A percentile compares a stretch with the other conserved stretches of the same genome.
Conservation (phyloP, 2,797 vertebrate species). For the Falco columbarius region DNA sequence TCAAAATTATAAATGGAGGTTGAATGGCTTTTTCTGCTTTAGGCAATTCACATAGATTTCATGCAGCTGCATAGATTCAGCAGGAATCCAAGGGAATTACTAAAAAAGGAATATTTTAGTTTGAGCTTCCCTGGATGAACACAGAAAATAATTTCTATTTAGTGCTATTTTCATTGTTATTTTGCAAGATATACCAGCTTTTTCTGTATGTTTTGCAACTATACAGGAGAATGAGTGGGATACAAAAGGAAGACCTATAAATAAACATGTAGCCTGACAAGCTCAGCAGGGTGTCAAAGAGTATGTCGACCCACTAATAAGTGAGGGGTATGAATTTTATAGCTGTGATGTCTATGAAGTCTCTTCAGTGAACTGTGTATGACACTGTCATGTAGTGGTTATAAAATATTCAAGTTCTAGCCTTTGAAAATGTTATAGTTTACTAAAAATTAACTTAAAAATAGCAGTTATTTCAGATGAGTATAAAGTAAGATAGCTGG, state of each 20-base stretch:
- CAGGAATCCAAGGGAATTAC: background rate
- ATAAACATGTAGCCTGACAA: slow-evolving; percentile 3
- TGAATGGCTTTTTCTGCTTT: background rate
- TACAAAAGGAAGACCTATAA: slow-evolving; percentile 9
- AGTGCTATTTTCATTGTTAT: background rate
- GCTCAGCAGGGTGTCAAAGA: background rate
- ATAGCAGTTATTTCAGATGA: background rate
- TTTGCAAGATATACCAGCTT: background rate
- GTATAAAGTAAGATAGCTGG: background rate
- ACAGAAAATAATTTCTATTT: background rate
- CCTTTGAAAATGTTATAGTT: background rate
- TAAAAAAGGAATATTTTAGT: background rate
- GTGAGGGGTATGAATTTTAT: background rate
- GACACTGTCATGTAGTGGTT: background rate
- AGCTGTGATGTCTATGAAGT: background rate
- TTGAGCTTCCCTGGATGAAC: background rate
- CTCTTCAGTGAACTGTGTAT: background rate
- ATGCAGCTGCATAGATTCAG: background rate
- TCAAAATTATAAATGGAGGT: background rate
- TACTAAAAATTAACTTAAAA: background rate
- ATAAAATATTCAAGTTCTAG: slow-evolving; percentile 13
- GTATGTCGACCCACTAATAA: background rate
- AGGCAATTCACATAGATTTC: background rate
- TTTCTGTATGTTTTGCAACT: background rate
- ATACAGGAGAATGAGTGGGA: background rate